Evolutionary conservation across 2,113 vertebrate species (phyloP).

Genomic region (Myrmecobius fasciatus): DNA sequence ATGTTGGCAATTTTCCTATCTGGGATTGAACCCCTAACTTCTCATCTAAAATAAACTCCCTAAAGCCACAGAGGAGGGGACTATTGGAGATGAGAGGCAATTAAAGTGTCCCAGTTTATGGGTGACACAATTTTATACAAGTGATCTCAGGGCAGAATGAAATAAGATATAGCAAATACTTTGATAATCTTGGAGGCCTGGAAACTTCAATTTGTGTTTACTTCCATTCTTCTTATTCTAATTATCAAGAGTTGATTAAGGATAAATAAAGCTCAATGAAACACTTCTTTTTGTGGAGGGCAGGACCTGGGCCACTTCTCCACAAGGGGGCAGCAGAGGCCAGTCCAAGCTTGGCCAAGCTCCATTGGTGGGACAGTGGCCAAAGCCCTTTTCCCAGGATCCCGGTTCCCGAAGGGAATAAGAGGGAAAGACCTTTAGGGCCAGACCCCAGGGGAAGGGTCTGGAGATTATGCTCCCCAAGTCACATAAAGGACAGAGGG

Average conservation of each 20-base stretch:
- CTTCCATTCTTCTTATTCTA: background rate
- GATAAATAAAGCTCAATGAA: background rate
- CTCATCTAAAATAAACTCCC: background rate
- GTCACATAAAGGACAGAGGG: background rate
- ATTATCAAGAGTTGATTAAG: background rate
- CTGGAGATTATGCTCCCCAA: background rate
- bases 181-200: background rate
- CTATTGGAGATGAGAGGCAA: background rate
- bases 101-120: accelerated
- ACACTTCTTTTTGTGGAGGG: background rate
- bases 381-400: background rate
- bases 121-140: background rate
- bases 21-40: background rate
- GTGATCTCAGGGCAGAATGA: background rate
- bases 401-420: background rate
- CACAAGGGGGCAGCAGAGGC: background rate
- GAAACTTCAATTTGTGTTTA: background rate
- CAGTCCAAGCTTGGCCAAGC: background rate
- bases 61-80: background rate
- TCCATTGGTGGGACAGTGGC: background rate
- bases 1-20: background rate
- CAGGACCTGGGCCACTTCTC: background rate
- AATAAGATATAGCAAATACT: background rate
- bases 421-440: background rate
- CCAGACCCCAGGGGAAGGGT: background rate